phyloP scores from a whole-genome alignment of 2,888 invertebrate genomes.

The Stenoptilia bipunctidactyla region DNA sequence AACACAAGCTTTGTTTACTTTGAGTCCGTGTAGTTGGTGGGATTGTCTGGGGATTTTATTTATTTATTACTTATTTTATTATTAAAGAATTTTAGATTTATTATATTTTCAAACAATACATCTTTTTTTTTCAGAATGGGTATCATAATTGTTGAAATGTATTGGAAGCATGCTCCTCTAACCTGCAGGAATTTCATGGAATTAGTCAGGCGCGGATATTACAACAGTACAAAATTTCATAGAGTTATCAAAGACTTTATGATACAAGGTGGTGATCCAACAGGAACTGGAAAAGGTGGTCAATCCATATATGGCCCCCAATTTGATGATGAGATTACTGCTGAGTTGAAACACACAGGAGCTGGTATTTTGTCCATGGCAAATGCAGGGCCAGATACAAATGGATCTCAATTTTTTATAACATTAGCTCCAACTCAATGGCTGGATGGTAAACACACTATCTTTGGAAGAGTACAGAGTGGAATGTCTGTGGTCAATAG shows the following conservation, averaged over 20 bases:
- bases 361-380: conserved; percentile 96
- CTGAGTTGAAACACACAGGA: conserved; percentile 95
- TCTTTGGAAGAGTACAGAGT: conserved; percentile 90
- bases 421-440: conserved; percentile 97
- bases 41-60: too few species aligned
- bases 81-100: neutral
- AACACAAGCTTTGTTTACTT: too few species aligned
- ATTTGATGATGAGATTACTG: conserved; percentile 96
- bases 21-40: too few species aligned
- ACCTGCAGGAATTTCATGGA: conserved; percentile 99
- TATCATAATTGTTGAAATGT: conserved; percentile 89
- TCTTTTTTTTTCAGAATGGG: conserved; percentile 83
- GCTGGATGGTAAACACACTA: conserved; percentile 97
- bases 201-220: conserved; percentile 91
- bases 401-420: conserved; percentile 99
- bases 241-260: conserved; percentile 94
- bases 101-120: too few species aligned
- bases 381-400: conserved; percentile 96
- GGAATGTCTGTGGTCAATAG: conserved; percentile 94
- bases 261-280: conserved; percentile 98
- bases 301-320: conserved; percentile 95
- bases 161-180: conserved; percentile 98
- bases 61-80: neutral
- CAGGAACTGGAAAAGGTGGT: conserved; percentile 96
- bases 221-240: conserved; percentile 96